Evolutionary conservation across 2,888 invertebrate genomes (phyloP).

Genomic region (Nebria brevicollis): DNA sequence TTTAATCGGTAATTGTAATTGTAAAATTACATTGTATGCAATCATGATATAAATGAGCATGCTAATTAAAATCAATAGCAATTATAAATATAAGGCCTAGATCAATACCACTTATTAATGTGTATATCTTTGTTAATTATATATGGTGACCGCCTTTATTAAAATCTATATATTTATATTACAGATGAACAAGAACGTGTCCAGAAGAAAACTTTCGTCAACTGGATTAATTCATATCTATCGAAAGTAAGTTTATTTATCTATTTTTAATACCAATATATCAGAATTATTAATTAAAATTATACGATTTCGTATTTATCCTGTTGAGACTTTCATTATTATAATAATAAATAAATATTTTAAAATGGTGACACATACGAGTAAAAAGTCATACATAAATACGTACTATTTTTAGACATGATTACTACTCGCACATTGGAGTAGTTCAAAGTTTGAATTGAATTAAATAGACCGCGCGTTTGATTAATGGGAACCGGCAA

Average conservation of each 20-base stretch:
- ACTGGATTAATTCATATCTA: slow-evolving; percentile 98
- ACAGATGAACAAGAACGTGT: slow-evolving; percentile 99
- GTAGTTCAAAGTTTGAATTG: no score
- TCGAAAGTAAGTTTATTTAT: slow-evolving; percentile 78
- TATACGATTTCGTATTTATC: no score
- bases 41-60: neutral
- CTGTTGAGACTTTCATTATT: no score
- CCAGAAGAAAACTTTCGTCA: slow-evolving; percentile 98
- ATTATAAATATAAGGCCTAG: neutral
- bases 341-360: no score
- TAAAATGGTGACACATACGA: no score
- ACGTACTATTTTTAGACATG: no score
- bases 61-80: neutral
- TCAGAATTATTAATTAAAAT: no score
- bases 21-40: neutral
- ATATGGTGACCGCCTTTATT: neutral
- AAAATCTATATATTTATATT: slow-evolving; percentile 63
- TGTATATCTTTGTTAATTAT: neutral
- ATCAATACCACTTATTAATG: no score
- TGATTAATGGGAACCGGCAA: no score
- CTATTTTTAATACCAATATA: neutral
- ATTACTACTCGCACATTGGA: no score
- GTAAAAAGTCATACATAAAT: no score
- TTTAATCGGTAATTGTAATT: neutral
- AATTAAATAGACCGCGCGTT: no score